phyloP scores from a whole-genome alignment of 1,140 invertebrate species.

The Aphelinus atriplicis region DNA sequence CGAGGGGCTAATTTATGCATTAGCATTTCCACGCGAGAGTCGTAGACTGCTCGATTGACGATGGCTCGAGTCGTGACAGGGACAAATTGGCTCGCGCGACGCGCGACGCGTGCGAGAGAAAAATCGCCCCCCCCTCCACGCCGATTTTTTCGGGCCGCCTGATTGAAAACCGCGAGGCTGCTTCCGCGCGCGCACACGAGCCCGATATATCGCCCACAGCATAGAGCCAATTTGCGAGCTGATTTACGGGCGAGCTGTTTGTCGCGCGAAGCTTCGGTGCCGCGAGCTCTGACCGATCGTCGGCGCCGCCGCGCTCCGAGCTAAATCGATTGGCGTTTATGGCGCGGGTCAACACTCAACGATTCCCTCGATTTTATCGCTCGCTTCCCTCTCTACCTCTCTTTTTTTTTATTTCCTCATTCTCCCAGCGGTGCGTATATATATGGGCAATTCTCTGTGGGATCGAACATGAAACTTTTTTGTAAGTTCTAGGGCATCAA shows the following conservation, averaged over 20 bases:
- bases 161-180: not conserved
- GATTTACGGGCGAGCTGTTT: constrained; percentile 14
- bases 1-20: constrained; percentile 8
- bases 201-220: constrained; percentile 1
- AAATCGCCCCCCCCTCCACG: not conserved
- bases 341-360: constrained; percentile 29
- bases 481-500: too few species aligned
- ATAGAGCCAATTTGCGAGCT: constrained; percentile 26
- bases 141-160: not conserved
- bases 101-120: not conserved
- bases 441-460: too few species aligned
- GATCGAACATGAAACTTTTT: too few species aligned
- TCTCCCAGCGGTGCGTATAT: constrained; percentile 8
- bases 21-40: constrained; percentile 39
- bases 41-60: constrained; percentile 43
- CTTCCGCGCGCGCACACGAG: not conserved
- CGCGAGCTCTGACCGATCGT: not conserved
- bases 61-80: constrained; percentile 47
- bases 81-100: constrained; percentile 52
- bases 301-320: not conserved
- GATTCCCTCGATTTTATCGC: constrained; percentile 23
- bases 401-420: constrained; percentile 38
- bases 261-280: constrained; percentile 3
- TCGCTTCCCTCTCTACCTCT: constrained; percentile 49
- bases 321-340: constrained; percentile 5